Base-by-base conservation (phyloP, 2,888 invertebrate genomes). In the Phoenoteleia sp. region DNA sequence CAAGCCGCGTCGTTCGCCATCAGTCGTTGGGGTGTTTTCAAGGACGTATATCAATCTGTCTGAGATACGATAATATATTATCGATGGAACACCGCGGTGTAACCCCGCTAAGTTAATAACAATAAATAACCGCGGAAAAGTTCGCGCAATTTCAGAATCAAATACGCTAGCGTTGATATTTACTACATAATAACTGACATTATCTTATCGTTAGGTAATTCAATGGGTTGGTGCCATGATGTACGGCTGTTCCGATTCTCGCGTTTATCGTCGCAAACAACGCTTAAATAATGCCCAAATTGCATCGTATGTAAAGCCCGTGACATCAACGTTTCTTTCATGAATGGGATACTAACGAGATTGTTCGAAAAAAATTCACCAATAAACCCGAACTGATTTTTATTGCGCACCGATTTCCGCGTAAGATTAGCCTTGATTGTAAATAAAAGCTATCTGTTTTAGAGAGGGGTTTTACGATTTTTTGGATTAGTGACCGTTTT, bases 171-270 rank as follows among this genome's bases (percentile, higher is more conserved):
- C 47, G 64, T 33, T 75, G 76, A 82, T 77, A 72, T 83, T 83
- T 72, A 77, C 71, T 72, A 64, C 77, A 72, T 83, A 72, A 83
- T 83, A 83, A 77, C 77, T 67, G 77, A 72, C 72, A 66, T 77
- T 83, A 83, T 83, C 82, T 83, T 83, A 83, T 83, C 82, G 64
- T 15, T 27, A n/a, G 76, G 64, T 66, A 72, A 82, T 82, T 82
- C 72, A 77, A 52, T 71, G 66, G 71, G 39, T 58, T 72, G 54
- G 47, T 19, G 29, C 23, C 17, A 56, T 81, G 81, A 77, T 66
- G 58, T 29, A 82, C 71, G 71, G 49, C 11, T 45, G 64, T 39
- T 21, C 52, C 75, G 62, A 69, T 52, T 80, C 49, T 23, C 74
- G 58, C 49, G 62, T 76, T 75, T 76, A 81, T 81, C 76, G 54